phyloP scores from a whole-genome alignment of 2,888 invertebrate genomes.

The Lymantria dispar region DNA sequence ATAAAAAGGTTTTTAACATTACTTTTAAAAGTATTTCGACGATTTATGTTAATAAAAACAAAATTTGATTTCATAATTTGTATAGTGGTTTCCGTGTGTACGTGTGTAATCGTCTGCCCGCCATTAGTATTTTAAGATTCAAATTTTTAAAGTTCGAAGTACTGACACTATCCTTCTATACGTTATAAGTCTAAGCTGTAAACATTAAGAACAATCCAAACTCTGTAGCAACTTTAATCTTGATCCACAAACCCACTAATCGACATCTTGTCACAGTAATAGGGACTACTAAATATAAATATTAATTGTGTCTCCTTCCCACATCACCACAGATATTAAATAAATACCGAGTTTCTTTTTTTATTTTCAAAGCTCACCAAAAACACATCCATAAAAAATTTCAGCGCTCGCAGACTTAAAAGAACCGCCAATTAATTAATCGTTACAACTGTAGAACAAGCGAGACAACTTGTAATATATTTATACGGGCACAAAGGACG shows the following conservation, averaged over 20 bases:
- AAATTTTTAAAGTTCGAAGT: too few species aligned
- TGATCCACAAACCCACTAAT: constrained; percentile 8
- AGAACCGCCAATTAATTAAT: constrained; percentile 45
- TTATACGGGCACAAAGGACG: constrained; percentile 35
- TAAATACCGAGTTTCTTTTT: constrained; percentile 19
- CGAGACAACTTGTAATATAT: constrained; percentile 51
- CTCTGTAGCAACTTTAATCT: not conserved
- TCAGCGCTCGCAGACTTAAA: constrained; percentile 31
- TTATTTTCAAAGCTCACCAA: constrained; percentile 34
- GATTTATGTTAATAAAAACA: too few species aligned
- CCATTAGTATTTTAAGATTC: too few species aligned
- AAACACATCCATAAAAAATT: constrained; percentile 29
- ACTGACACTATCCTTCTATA: too few species aligned
- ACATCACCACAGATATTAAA: constrained; percentile 24
- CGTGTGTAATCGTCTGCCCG: too few species aligned
- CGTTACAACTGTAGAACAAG: constrained; percentile 41
- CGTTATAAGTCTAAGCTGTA: too few species aligned
- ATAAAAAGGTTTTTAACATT: too few species aligned
- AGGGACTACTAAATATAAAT: constrained; percentile 1
- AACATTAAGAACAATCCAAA: not conserved
- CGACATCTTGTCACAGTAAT: not conserved
- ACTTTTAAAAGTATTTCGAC: too few species aligned
- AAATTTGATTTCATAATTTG: too few species aligned
- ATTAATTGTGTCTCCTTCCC: constrained; percentile 11
- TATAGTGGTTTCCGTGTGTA: too few species aligned